Conservation (phyloP, 2,113 vertebrate species). For the Datnioides undecimradiatus region DNA sequence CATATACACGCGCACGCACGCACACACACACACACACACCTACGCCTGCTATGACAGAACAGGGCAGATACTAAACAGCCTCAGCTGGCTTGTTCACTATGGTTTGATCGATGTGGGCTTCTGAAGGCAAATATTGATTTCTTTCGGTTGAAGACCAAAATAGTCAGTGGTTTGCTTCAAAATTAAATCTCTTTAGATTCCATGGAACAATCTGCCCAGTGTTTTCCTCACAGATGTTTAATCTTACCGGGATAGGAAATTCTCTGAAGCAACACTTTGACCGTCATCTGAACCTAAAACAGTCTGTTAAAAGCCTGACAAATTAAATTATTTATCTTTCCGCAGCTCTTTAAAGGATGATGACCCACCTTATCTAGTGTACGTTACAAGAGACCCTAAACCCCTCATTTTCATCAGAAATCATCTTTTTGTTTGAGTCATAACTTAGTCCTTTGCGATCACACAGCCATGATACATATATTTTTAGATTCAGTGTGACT, state of each 20-base stretch:
- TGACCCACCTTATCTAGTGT: neutral
- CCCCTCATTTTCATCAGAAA: neutral
- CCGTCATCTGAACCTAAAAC: constrained; percentile 1
- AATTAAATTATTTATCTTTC: neutral
- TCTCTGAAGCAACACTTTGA: neutral
- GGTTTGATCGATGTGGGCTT: constrained; percentile 15
- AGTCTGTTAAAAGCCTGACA: neutral
- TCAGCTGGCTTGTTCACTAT: neutral
- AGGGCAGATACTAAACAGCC: constrained; percentile 14
- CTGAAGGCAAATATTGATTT: constrained; percentile 24
- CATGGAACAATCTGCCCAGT: neutral
- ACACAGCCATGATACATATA: neutral
- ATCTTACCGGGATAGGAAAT: neutral
- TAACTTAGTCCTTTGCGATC: neutral
- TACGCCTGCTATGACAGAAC: constrained; percentile 14
- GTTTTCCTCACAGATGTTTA: neutral
- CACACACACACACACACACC: neutral
- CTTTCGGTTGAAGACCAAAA: constrained; percentile 27
- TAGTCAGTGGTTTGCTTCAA: constrained; percentile 11
- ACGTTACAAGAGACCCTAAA: neutral
- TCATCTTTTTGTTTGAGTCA: neutral
- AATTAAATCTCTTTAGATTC: constrained; percentile 21
- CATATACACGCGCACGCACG: neutral
- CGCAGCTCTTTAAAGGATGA: neutral
- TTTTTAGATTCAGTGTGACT: neutral